Conservation (phyloP, 2,888 invertebrate genomes). For the Idaea dimidiata region DNA sequence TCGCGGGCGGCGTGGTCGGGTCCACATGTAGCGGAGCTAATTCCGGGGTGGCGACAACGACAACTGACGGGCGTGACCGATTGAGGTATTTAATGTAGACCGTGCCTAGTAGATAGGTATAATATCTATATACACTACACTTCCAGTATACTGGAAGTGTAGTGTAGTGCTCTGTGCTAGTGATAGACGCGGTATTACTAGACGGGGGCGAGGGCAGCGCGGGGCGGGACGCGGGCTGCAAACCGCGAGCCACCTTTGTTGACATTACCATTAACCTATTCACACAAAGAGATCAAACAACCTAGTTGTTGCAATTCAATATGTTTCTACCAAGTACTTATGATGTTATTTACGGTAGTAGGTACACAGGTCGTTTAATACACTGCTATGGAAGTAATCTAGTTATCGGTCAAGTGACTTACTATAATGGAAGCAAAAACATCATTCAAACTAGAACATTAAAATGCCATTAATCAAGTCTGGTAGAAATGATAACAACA, state of each 20-base stretch:
- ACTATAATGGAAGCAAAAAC: not conserved
- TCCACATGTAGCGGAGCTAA: too few relatives aligned
- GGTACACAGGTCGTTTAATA: not conserved
- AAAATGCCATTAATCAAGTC: not conserved
- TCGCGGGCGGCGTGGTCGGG: too few relatives aligned
- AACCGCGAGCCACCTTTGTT: not conserved
- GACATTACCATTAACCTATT: conserved; percentile 3
- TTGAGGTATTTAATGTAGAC: too few relatives aligned
- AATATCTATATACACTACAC: too few relatives aligned
- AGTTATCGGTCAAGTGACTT: not conserved
- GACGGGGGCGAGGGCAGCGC: not conserved
- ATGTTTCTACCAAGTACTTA: not conserved
- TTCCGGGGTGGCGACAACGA: not conserved
- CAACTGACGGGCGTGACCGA: too few relatives aligned
- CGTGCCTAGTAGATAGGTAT: too few relatives aligned
- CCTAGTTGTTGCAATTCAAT: not conserved
- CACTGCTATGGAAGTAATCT: too few relatives aligned
- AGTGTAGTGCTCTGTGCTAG: too few relatives aligned
- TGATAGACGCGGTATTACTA: not conserved
- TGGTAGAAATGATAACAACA: not conserved
- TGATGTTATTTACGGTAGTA: not conserved
- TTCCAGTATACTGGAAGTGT: too few relatives aligned
- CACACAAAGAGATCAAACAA: conserved; percentile 10
- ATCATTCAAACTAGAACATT: not conserved
- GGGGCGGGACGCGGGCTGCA: too few relatives aligned